These are phyloP conservation scores for Drosophila imparisetae DNA, from an alignment of 2,888 invertebrate species.

Conservation along the genomic window DNA sequence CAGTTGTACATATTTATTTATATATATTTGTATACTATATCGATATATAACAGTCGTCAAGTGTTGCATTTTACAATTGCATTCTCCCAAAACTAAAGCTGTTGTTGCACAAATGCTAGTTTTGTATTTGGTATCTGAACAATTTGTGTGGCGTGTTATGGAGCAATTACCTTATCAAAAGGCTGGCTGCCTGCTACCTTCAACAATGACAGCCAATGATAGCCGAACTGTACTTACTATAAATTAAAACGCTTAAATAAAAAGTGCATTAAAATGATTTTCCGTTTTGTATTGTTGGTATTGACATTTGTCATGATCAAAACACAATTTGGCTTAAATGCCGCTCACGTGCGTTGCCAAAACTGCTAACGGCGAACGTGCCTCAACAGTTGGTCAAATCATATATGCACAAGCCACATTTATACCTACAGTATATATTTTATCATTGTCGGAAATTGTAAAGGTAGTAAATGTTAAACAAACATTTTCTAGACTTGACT, in stretches of 20 bases:
- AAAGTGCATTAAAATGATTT: constrained; percentile 27
- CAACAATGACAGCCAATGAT: constrained; percentile 43
- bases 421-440: background rate
- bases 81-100: constrained; percentile 14
- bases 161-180: constrained; percentile 61
- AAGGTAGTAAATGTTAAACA: background rate
- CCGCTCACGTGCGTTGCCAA: constrained; percentile 52
- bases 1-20: background rate
- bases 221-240: constrained; percentile 6
- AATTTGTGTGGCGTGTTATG: constrained; percentile 54
- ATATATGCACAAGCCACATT: constrained; percentile 9
- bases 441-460: constrained; percentile 1
- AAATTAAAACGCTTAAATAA: constrained; percentile 45
- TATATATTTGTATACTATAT: background rate
- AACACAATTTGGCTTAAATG: constrained; percentile 50
- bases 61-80: constrained; percentile 27
- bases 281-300: constrained; percentile 7
- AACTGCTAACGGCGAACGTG: constrained; percentile 55
- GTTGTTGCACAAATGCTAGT: constrained; percentile 12
- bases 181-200: constrained; percentile 4
- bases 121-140: constrained; percentile 21
- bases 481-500: background rate
- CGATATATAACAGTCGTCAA: constrained; percentile 15
- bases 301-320: constrained; percentile 44
- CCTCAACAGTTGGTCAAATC: constrained; percentile 30